Evolutionary conservation across 2,113 vertebrate genomes (phyloP), one percentile per base, ranked within the genome.

Genomic region (Baryphthengus martii): DNA sequence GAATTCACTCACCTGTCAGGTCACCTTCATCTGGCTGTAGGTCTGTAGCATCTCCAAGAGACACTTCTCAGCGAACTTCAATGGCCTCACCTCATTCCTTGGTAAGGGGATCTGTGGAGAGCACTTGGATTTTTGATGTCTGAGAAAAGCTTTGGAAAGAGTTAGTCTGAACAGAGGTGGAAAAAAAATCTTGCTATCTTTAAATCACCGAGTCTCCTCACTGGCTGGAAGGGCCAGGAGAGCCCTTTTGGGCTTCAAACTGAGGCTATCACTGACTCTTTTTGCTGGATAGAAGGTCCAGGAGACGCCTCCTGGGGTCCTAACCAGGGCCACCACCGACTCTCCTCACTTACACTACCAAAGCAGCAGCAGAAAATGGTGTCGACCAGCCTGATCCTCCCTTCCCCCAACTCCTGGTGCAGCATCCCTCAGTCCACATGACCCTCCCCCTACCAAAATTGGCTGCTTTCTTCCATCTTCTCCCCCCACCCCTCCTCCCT

Each of bases 391-490:
- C 74, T 2, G 18, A 1, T 72, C 61, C 28, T 86, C 90, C 94
- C 96, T 93, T 94, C 92, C 95, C 94, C 93, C 84, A 50, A 4
- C 73, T 73, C 72, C 42, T 10, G 3, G 66, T 23, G 24, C 85
- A 50, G 79, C 95, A 92, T 93, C 96, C 90, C 0, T 17, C 89
- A 59, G 44, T 75, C 80, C 87, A 2, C 45, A 9, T 62, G 95
- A 91, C 95, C 96, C 94, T 93, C 94, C 96, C 95, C 94, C 94
- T 86, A 26, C 89, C 95, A 63, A 95, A 94, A 91, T 4, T 93
- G 96, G 93, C 94, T 93, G 90, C 85, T 76, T 90, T 95, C 88
- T 88, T 66, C 96, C 73, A 71, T 53, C 78, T 88, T 53, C 56
- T 28, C 37, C 70, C 47, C 52, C 58, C 62, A 40, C 58, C 58